Evolutionary conservation across 2,888 invertebrate genomes (phyloP).

Genomic region (Diadegma fenestrale): DNA sequence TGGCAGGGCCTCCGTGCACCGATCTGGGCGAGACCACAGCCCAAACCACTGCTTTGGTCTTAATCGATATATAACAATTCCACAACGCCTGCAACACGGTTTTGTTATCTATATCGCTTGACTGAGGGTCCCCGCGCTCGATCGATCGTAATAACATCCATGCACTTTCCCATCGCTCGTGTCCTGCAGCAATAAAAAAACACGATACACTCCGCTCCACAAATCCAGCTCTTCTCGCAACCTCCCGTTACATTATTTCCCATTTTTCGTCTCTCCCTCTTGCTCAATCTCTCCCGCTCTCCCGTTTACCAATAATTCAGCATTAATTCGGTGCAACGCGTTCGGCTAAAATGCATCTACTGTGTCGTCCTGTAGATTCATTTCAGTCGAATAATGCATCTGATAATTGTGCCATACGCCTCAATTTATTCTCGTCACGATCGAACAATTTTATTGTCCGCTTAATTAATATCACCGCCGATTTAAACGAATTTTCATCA

Average conservation of each 20-base stretch:
- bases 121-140: constrained; percentile 57
- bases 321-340: constrained; percentile 8
- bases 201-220: constrained; percentile 8
- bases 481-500: background rate
- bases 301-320: constrained; percentile 22
- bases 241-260: constrained; percentile 33
- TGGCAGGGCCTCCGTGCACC: background rate
- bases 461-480: background rate
- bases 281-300: background rate
- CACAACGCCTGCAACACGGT: constrained; percentile 38
- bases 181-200: constrained; percentile 59
- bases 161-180: constrained; percentile 63
- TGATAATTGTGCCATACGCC: constrained; percentile 11
- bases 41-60: constrained; percentile 22
- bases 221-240: constrained; percentile 16
- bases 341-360: constrained; percentile 7
- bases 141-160: constrained; percentile 71
- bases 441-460: background rate
- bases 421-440: background rate
- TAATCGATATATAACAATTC: constrained; percentile 40
- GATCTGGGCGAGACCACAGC: constrained; percentile 1
- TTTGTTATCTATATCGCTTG: constrained; percentile 13
- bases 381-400: constrained; percentile 3
- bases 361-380: background rate
- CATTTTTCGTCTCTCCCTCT: constrained; percentile 23